Base-by-base conservation (phyloP, 2,113 vertebrate species). In the Hippocampus zosterae region DNA sequence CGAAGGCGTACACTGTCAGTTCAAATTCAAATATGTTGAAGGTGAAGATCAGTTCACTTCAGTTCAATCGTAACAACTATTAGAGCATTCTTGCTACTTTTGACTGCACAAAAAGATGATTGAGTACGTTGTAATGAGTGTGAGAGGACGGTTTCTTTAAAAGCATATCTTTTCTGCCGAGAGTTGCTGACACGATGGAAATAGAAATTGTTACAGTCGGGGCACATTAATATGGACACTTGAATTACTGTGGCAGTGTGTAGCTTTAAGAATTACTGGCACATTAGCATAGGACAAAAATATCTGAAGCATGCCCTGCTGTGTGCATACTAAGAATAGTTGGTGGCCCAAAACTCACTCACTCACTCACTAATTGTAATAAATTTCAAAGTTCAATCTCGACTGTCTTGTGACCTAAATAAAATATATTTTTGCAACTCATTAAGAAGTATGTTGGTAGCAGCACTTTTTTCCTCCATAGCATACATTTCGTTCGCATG, bases 201-300 rank as follows among this genome's bases (percentile, higher is more conserved):
- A 89, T 84, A 87, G 76, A 86, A 80, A 84, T 77, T 79, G 72
- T 81, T 88, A 83, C 75, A 79, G 82, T 84, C 89, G 84, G 83
- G 80, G 77, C 72, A 82, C 76, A 85, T 88, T 89, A 82, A 84
- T 84, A 85, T 84, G 83, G 87, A 81, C 86, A 88, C 77, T 86
- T 81, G 67, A 77, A 86, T 86, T 81, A 74, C 76, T 77, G 70
- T 89, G 83, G 76, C 65, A 67, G 68, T 76, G 76, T 83, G 80
- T 78, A 72, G 79, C 83, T 82, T 86, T 81, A 80, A 78, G 80
- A 89, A 89, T 89, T 87, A 89, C 80, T 75, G 78, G 71, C 40
- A 80, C 84, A 91, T 90, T 88, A 78, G 75, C 85, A 87, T 88
- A 77, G 80, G 84, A 88, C 82, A 88, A 82, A 90, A 89, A 88